These are phyloP conservation scores for Syngnathus floridae DNA, from an alignment of 2,113 vertebrate genomes.

Conservation along the genomic window DNA sequence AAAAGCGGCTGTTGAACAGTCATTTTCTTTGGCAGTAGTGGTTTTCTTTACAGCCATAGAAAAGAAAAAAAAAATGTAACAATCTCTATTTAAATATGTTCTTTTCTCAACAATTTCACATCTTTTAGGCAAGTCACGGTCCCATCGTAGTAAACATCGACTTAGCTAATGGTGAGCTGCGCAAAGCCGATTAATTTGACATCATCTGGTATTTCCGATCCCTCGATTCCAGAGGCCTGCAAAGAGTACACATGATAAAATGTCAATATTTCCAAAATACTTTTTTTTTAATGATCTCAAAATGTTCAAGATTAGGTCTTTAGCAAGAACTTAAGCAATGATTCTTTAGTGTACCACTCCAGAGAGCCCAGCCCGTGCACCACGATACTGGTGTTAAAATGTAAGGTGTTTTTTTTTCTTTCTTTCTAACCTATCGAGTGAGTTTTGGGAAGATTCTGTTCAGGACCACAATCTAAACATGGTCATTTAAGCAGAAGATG, in stretches of 20 bases:
- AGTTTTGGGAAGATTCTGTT: too few relatives aligned
- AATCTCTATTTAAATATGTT: constrained; percentile 50
- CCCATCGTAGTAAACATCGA: constrained; percentile 56
- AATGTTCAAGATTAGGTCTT: too few relatives aligned
- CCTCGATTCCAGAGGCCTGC: constrained; percentile 90
- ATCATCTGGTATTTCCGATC: constrained; percentile 91
- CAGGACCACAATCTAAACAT: too few relatives aligned
- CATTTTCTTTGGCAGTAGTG: constrained; percentile 97
- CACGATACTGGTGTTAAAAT: too few relatives aligned
- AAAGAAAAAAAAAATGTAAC: constrained; percentile 69
- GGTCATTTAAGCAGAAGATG: not conserved
- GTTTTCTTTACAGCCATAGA: constrained; percentile 81
- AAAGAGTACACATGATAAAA: not conserved
- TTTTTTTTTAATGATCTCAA: too few relatives aligned
- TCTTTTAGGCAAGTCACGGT: constrained; percentile 73
- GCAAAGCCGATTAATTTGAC: constrained; percentile 96
- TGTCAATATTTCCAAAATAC: too few relatives aligned
- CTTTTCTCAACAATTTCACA: constrained; percentile 55
- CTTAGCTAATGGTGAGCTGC: constrained; percentile 92
- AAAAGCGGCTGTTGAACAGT: constrained; percentile 41
- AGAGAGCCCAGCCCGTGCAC: too few relatives aligned
- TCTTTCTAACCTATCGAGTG: not conserved
- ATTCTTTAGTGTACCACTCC: too few relatives aligned
- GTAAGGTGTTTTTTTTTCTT: too few relatives aligned
- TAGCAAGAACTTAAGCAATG: too few relatives aligned